Evolutionary conservation across 2,888 invertebrate species (phyloP).

Genomic region (Gastrophysa polygoni): DNA sequence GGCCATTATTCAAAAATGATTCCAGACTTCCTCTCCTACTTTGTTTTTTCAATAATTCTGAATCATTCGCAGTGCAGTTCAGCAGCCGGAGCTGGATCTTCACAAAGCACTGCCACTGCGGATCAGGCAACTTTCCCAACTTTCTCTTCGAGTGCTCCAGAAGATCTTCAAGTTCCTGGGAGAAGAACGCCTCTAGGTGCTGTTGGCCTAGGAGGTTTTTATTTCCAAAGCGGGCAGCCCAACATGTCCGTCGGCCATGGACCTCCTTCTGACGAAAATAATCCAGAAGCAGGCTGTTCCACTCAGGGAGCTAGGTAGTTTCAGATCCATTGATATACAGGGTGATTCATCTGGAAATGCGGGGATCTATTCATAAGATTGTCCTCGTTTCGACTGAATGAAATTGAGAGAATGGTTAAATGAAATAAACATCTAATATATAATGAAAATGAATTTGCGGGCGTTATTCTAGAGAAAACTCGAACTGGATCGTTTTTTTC

Average conservation of each 20-base stretch:
- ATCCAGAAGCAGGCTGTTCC: conserved; percentile 69
- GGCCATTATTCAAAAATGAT: too few species aligned
- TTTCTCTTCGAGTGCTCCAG: conserved; percentile 54
- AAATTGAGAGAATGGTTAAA: too few species aligned
- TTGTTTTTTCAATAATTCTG: too few species aligned
- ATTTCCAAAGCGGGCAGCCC: conserved; percentile 71
- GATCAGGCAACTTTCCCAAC: conserved; percentile 45
- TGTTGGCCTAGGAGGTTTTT: conserved; percentile 86
- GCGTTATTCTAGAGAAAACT: too few species aligned
- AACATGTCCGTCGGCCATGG: conserved; percentile 55
- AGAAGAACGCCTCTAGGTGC: conserved; percentile 81
- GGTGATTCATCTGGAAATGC: too few species aligned
- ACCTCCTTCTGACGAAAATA: conserved; percentile 76
- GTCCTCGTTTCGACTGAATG: too few species aligned
- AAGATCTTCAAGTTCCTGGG: conserved; percentile 63
- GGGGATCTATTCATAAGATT: too few species aligned
- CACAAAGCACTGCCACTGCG: conserved; percentile 38
- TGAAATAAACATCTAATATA: too few species aligned
- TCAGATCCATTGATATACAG: too few species aligned
- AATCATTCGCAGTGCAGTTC: conserved; percentile 33
- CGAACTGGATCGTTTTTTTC: too few species aligned
- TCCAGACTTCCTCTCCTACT: too few species aligned
- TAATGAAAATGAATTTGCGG: too few species aligned
- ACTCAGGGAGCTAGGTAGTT: conserved; percentile 40
- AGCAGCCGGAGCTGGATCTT: conserved; percentile 44